Conservation (phyloP, 2,888 invertebrate genomes). For the Orthonevra nobilis region DNA sequence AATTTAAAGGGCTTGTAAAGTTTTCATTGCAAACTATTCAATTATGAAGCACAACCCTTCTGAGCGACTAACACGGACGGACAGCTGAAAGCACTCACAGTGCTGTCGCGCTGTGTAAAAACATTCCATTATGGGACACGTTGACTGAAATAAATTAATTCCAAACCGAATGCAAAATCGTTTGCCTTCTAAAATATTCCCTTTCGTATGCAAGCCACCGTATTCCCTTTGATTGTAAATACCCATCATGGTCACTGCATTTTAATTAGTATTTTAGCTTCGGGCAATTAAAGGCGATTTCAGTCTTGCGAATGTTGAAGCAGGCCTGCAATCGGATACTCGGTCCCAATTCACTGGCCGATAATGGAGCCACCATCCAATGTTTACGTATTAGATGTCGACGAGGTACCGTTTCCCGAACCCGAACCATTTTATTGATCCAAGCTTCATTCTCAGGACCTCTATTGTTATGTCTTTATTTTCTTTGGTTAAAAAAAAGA, state of each 20-base stretch:
- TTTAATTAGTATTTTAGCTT: constrained; percentile 62
- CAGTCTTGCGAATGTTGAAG: constrained; percentile 28
- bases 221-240: constrained; percentile 57
- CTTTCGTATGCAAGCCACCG: constrained; percentile 28
- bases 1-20: constrained; percentile 20
- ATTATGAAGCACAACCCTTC: constrained; percentile 39
- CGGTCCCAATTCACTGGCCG: constrained; percentile 30
- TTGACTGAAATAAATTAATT: constrained; percentile 63
- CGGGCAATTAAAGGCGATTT: constrained; percentile 55
- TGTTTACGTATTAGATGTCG: not conserved
- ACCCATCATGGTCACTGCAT: constrained; percentile 61
- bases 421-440: too few relatives aligned
- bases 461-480: constrained; percentile 18
- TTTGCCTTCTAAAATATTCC: constrained; percentile 62
- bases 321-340: constrained; percentile 11
- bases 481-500: not conserved
- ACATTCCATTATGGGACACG: constrained; percentile 39
- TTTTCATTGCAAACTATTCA: constrained; percentile 46
- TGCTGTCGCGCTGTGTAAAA: constrained; percentile 6
- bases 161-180: constrained; percentile 55
- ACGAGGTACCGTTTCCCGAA: too few relatives aligned
- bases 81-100: constrained; percentile 41
- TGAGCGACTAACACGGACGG: not conserved
- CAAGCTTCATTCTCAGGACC: constrained; percentile 23
- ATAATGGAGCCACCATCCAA: constrained; percentile 39